Evolutionary conservation across 2,113 vertebrate species (phyloP).

Genomic region (Tauraco erythrolophus): DNA sequence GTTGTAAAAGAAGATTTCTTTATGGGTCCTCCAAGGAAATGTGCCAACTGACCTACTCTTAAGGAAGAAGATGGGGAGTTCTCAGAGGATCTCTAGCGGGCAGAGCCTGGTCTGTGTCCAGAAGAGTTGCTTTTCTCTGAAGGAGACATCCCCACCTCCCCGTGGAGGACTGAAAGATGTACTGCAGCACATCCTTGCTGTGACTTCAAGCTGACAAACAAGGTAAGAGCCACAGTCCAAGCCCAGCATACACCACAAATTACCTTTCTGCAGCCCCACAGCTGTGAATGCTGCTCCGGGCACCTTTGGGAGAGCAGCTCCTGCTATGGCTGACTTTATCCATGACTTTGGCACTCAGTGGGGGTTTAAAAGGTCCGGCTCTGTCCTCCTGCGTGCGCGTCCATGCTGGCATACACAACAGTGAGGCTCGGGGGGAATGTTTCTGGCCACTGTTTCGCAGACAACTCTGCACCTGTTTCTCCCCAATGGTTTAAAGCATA

Average conservation of each 20-base stretch:
- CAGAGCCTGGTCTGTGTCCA: background rate
- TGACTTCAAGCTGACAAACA: background rate
- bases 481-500: constrained; percentile 11
- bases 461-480: constrained; percentile 70
- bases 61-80: background rate
- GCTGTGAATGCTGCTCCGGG: background rate
- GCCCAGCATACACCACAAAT: rapidly evolving
- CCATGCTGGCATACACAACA: background rate
- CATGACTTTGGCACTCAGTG: background rate
- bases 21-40: background rate
- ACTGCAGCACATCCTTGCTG: rapidly evolving
- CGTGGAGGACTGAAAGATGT: too few species aligned
- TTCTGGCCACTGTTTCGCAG: background rate
- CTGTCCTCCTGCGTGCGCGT: background rate
- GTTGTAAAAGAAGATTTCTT: background rate
- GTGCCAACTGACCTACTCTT: background rate
- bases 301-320: background rate
- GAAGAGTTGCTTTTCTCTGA: background rate
- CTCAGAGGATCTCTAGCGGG: background rate
- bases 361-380: background rate
- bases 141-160: background rate
- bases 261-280: background rate
- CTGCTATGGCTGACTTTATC: background rate
- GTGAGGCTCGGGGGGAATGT: background rate
- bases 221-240: background rate